Evolutionary conservation across 2,797 vertebrate genomes (phyloP).

Genomic region (Hypotaenidia philippensis): DNA sequence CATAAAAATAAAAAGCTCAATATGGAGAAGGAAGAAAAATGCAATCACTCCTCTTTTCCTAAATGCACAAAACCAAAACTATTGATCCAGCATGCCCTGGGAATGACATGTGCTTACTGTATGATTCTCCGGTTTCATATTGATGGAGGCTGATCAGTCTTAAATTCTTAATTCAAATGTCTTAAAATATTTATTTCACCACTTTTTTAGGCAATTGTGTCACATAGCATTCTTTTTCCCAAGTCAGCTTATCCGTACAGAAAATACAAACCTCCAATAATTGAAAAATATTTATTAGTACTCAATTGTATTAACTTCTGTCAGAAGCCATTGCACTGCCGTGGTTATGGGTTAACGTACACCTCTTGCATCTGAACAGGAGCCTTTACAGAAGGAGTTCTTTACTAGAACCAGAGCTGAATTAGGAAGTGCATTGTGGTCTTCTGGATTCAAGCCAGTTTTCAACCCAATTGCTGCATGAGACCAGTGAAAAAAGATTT

Average conservation of each 20-base stretch:
- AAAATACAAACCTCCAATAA: neutral
- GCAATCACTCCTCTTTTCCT: neutral
- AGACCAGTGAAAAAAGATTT: neutral
- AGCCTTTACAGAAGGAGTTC: neutral
- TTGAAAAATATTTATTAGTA: neutral
- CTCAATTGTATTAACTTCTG: neutral
- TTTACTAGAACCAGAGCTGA: neutral
- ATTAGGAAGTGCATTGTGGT: neutral
- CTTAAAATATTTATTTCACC: neutral
- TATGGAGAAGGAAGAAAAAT: slow-evolving; percentile 1
- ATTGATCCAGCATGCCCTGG: neutral
- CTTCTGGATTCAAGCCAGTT: neutral
- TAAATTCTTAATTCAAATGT: neutral
- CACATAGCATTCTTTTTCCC: neutral
- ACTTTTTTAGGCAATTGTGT: neutral
- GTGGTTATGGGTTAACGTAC: neutral
- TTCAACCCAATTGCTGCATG: neutral
- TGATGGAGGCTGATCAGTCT: neutral
- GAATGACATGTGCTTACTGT: neutral
- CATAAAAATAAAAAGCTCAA: neutral
- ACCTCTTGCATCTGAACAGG: neutral
- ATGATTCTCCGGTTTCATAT: neutral
- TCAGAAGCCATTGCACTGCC: neutral
- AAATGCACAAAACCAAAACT: neutral
- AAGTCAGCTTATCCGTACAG: neutral